A percentile compares a stretch with the other conserved stretches of the same genome.
Conservation (phyloP, 2,797 vertebrate genomes). For the Masticophis lateralis region DNA sequence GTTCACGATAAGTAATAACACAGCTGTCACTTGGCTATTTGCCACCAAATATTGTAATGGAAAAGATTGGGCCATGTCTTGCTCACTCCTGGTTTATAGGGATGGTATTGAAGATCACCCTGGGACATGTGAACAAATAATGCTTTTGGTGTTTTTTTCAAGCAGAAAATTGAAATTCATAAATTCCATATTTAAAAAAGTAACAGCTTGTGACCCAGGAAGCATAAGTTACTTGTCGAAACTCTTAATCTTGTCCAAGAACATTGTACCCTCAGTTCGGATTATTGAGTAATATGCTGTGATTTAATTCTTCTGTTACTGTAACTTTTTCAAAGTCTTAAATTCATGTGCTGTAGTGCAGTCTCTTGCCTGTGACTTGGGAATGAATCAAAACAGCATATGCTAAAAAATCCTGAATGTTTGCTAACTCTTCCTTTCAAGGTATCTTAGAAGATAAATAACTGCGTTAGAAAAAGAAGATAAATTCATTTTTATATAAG, state of each 20-base stretch:
- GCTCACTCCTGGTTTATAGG: neutral
- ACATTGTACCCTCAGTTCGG: neutral
- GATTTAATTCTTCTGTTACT: neutral
- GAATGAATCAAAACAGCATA: neutral
- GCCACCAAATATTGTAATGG: neutral
- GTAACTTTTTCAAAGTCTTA: neutral
- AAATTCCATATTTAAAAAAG: neutral
- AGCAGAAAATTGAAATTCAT: neutral
- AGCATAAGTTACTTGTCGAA: neutral
- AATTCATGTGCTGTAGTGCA: neutral
- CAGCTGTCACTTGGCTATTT: neutral
- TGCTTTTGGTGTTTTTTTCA: neutral
- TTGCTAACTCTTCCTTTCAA: neutral
- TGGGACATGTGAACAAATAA: neutral
- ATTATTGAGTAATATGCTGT: neutral
- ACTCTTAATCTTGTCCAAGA: neutral
- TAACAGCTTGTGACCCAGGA: neutral
- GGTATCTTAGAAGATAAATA: neutral
- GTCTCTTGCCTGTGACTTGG: neutral
- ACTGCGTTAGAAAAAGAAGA: neutral
- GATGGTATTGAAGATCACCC: neutral
- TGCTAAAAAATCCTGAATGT: neutral
- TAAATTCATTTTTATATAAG: neutral
- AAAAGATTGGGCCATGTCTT: neutral
- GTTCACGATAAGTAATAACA: neutral